Evolutionary conservation across 2,113 vertebrate genomes (phyloP).

Genomic region (Lontra canadensis): DNA sequence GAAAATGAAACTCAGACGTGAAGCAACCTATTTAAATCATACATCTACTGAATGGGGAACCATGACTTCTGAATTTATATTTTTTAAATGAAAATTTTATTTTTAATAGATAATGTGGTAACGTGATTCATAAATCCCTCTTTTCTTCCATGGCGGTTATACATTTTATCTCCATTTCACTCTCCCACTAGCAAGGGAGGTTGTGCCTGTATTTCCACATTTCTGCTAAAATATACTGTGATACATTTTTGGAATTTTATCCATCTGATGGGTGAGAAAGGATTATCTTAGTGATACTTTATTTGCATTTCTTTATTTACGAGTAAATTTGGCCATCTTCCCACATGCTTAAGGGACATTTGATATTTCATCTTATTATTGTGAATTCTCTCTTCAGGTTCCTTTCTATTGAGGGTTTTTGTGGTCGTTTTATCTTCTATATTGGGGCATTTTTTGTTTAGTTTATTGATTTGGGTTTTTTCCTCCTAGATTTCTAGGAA

Average conservation of each 20-base stretch:
- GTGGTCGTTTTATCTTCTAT: neutral
- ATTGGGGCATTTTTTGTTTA: neutral
- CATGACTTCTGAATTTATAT: neutral
- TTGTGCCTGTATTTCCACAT: neutral
- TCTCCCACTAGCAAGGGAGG: neutral
- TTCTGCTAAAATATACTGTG: neutral
- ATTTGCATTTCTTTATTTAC: neutral
- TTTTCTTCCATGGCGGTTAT: neutral
- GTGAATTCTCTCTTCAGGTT: neutral
- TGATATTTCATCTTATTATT: neutral
- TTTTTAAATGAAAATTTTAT: neutral
- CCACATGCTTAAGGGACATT: neutral
- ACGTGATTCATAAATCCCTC: neutral
- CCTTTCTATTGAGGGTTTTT: neutral
- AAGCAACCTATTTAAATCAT: neutral
- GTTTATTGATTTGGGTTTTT: neutral
- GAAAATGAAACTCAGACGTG: neutral
- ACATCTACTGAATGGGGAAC: neutral
- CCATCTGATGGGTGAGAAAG: neutral
- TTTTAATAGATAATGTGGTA: neutral
- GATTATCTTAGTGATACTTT: neutral
- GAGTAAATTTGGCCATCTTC: neutral
- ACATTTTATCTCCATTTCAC: neutral
- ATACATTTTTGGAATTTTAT: neutral
- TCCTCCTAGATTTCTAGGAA: neutral